These are phyloP conservation scores for Phylloscopus trochiloides DNA, from an alignment of 2,113 vertebrate genomes.

Conservation along the genomic window DNA sequence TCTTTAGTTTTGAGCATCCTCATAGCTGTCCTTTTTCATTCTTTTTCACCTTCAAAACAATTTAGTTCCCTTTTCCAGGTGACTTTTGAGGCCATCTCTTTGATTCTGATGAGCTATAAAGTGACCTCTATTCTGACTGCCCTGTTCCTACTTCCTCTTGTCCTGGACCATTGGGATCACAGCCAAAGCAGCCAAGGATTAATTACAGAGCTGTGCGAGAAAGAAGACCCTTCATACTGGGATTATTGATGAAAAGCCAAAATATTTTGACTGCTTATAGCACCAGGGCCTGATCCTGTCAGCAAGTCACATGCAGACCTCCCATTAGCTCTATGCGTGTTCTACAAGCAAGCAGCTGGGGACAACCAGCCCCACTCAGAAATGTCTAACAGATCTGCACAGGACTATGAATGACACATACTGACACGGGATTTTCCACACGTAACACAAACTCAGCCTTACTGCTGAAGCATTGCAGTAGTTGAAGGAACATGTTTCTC, in stretches of 20 bases:
- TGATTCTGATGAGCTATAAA: background rate
- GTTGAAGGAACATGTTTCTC: background rate
- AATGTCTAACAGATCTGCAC: background rate
- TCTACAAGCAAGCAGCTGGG: background rate
- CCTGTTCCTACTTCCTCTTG: background rate
- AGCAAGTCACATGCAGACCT: background rate
- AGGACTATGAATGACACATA: background rate
- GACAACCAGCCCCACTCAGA: background rate
- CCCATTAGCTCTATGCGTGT: background rate
- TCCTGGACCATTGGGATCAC: background rate
- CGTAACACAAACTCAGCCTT: background rate
- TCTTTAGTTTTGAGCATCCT: background rate
- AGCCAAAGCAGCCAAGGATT: background rate
- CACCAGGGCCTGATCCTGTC: background rate
- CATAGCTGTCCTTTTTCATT: background rate
- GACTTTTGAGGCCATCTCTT: background rate
- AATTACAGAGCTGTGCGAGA: background rate
- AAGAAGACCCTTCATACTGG: background rate
- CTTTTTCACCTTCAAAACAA: background rate
- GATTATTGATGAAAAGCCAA: background rate
- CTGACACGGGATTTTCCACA: background rate
- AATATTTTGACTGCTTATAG: background rate
- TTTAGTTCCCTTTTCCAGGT: background rate
- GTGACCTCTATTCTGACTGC: background rate
- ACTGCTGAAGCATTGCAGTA: background rate